Conservation (phyloP, 2,113 vertebrate species). For the Oreochromis tanganicae region DNA sequence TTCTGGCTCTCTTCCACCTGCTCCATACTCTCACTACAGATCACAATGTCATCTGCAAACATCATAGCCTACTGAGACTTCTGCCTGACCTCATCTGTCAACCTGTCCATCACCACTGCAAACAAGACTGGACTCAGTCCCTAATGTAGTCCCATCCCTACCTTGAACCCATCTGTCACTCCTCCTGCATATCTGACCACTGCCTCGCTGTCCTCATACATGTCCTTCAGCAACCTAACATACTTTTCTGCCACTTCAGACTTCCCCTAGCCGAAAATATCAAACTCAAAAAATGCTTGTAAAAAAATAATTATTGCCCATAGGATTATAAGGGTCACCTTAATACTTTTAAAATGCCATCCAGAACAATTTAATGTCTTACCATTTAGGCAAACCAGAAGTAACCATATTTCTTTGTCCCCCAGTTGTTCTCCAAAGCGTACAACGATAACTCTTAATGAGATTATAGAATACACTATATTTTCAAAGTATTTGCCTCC, state of each 20-base stretch:
- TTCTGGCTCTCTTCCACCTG: not conserved
- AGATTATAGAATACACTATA: not conserved
- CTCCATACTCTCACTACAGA: not conserved
- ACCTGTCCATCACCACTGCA: not conserved
- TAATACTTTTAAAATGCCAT: not conserved
- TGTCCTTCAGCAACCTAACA: not conserved
- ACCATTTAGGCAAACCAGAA: not conserved
- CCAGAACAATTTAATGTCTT: not conserved
- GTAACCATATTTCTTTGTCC: not conserved
- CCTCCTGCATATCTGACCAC: not conserved
- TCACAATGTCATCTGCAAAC: not conserved
- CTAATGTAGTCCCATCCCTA: not conserved
- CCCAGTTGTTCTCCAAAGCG: not conserved
- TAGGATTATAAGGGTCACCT: not conserved
- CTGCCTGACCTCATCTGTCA: not conserved
- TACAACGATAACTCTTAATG: not conserved
- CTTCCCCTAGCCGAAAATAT: not conserved
- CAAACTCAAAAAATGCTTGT: not conserved
- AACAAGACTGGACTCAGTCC: not conserved
- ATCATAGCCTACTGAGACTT: not conserved
- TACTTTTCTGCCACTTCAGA: not conserved
- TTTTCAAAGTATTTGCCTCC: not conserved
- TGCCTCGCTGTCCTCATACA: not conserved
- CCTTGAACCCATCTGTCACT: not conserved
- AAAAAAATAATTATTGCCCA: not conserved